phyloP scores from a whole-genome alignment of 2,888 invertebrate species.

The Microplitis manilae region DNA sequence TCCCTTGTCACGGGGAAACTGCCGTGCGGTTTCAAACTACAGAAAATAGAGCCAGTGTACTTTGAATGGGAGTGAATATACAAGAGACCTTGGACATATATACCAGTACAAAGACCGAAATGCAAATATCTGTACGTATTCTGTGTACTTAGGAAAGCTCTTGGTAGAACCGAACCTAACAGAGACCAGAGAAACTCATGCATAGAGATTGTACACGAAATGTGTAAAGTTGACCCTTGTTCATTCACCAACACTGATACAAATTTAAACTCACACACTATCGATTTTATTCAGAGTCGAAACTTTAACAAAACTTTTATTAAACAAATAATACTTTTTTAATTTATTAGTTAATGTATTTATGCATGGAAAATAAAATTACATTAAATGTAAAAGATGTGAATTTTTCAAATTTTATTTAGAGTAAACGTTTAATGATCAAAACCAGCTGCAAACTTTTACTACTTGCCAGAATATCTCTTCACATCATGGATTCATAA shows the following conservation, averaged over 20 bases:
- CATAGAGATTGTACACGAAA: constrained; percentile 69
- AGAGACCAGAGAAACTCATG: constrained; percentile 57
- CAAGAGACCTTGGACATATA: constrained; percentile 52
- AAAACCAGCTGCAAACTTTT: background rate
- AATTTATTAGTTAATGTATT: background rate
- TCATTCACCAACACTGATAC: constrained; percentile 5
- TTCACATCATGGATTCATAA: background rate
- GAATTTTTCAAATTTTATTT: background rate
- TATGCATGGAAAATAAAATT: too few species aligned
- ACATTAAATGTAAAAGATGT: too few species aligned
- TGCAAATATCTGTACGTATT: constrained; percentile 66
- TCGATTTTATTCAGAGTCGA: background rate
- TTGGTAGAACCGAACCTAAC: background rate
- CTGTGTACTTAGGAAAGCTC: constrained; percentile 69
- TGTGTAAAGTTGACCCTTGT: constrained; percentile 62
- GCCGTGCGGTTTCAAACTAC: constrained; percentile 64
- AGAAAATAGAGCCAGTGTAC: constrained; percentile 55
- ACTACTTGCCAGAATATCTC: background rate
- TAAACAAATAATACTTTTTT: background rate
- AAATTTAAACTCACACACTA: constrained; percentile 10
- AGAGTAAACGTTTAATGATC: constrained; percentile 1
- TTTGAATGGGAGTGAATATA: constrained; percentile 33
- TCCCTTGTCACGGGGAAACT: constrained; percentile 47
- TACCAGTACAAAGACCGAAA: constrained; percentile 66
- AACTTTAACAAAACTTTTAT: background rate